phyloP scores from a whole-genome alignment of 2,797 vertebrate species.

The Epinephelus awoara region DNA sequence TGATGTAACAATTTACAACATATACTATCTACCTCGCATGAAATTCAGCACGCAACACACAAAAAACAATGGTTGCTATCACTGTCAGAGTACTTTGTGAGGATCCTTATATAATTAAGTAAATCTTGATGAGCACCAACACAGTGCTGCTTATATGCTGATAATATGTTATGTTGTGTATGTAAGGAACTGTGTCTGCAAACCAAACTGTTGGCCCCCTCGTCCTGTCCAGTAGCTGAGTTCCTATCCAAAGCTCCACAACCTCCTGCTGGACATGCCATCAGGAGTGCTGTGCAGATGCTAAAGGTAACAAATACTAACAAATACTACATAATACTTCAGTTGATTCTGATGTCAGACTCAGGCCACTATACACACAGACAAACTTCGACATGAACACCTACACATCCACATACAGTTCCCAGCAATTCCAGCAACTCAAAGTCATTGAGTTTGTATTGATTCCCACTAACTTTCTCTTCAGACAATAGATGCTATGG shows the following conservation, averaged over 20 bases:
- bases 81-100: background rate
- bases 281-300: constrained; percentile 93
- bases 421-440: background rate
- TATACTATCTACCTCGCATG: background rate
- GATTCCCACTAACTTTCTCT: background rate
- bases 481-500: constrained; percentile 95
- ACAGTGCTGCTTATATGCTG: background rate
- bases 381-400: background rate
- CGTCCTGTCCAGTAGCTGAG: constrained; percentile 89
- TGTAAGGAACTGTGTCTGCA: constrained; percentile 95
- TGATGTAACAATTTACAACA: no score
- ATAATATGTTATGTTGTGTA: constrained; percentile 43
- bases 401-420: background rate
- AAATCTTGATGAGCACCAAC: background rate
- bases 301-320: constrained; percentile 88
- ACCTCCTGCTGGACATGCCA: constrained; percentile 90
- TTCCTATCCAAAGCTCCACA: constrained; percentile 96
- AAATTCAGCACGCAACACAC: background rate
- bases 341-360: background rate
- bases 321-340: background rate
- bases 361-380: background rate
- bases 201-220: constrained; percentile 93
- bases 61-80: background rate
- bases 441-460: background rate
- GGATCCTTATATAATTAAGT: background rate